Conservation (phyloP, 1,140 invertebrate genomes). For the Pararge aegeria region DNA sequence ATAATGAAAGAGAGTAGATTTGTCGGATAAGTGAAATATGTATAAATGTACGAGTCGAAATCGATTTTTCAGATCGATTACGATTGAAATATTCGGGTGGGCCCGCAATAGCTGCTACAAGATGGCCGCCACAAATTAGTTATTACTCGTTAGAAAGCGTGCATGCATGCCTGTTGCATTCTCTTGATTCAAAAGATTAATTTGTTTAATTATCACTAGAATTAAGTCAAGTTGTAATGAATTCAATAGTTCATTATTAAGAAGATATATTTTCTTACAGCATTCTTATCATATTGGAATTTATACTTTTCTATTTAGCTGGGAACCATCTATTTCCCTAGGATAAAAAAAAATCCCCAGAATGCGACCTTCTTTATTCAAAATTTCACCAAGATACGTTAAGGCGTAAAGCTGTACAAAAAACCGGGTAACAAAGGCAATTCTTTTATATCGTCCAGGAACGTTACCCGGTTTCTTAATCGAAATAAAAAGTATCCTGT, state of each 20-base stretch:
- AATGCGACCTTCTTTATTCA: no score
- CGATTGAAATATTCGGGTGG: slow-evolving; percentile 49
- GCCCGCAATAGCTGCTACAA: slow-evolving; percentile 13
- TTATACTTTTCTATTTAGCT: no score
- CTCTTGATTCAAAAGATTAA: neutral
- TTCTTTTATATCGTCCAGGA: no score
- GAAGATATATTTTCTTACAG: no score
- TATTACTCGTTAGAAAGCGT: slow-evolving; percentile 5
- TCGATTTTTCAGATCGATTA: slow-evolving; percentile 55
- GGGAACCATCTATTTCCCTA: no score
- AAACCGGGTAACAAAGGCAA: no score
- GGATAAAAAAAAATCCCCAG: no score
- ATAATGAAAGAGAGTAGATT: slow-evolving; percentile 53
- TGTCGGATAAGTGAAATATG: slow-evolving; percentile 44
- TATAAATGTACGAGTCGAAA: slow-evolving; percentile 39
- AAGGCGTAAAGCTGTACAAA: no score
- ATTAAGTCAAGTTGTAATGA: neutral
- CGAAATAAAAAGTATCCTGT: no score
- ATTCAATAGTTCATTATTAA: neutral
- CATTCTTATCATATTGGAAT: no score
- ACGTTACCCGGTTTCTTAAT: no score
- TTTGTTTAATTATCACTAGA: neutral
- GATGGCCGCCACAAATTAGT: slow-evolving; percentile 7
- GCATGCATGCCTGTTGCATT: neutral
- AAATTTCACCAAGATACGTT: no score